Percentiles rank a stretch among this genome's conserved stretches.
phyloP scores from a whole-genome alignment of 1,140 invertebrate species.

The Tetragnatha versicolor region DNA sequence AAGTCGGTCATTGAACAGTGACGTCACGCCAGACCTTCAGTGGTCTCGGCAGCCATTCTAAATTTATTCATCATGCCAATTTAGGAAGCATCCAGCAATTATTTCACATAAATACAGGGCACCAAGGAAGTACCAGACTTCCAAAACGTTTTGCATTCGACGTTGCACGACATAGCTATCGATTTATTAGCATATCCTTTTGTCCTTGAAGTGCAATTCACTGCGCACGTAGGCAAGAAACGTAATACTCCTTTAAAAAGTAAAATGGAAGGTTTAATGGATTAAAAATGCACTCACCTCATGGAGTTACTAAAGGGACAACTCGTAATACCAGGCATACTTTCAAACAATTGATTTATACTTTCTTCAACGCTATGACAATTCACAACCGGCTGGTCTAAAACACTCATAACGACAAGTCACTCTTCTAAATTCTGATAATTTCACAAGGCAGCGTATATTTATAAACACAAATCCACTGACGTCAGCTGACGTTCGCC shows the following conservation, averaged over 20 bases:
- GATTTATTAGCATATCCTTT: not conserved
- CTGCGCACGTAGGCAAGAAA: conserved; percentile 1
- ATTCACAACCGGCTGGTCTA: conserved; percentile 17
- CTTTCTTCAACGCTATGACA: conserved; percentile 35
- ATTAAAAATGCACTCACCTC: conserved; percentile 13
- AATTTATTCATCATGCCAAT: too few relatives aligned
- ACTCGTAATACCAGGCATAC: conserved; percentile 51
- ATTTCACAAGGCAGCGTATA: not conserved
- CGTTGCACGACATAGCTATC: not conserved
- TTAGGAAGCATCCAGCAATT: too few relatives aligned
- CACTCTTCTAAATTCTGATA: too few relatives aligned
- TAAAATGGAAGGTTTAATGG: not conserved
- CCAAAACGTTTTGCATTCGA: too few relatives aligned
- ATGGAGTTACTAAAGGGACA: conserved; percentile 13
- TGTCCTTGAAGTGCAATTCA: not conserved
- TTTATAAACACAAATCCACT: conserved; percentile 15
- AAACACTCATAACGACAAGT: conserved; percentile 47
- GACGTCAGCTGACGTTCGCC: conserved; percentile 18
- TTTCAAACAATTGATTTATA: conserved; percentile 50
- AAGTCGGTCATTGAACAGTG: conserved; percentile 51
- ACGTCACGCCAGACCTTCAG: conserved; percentile 42
- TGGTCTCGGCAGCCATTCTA: not conserved
- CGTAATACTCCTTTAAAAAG: not conserved
- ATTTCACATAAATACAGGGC: too few relatives aligned
- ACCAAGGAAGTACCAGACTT: too few relatives aligned